phyloP scores from a whole-genome alignment of 2,888 invertebrate species.

The Amblyjoppa proteus region DNA sequence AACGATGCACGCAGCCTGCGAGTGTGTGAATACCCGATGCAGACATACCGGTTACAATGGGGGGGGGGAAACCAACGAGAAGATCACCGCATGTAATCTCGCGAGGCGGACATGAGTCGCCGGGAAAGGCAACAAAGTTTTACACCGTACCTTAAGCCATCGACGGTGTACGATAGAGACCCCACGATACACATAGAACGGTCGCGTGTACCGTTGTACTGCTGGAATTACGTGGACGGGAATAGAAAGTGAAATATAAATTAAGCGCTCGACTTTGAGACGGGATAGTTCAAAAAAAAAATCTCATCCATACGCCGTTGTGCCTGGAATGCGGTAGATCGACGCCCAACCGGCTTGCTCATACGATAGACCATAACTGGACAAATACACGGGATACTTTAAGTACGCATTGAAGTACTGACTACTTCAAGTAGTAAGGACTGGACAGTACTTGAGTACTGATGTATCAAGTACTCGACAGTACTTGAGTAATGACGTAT shows the following conservation, averaged over 20 bases:
- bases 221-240: conserved; percentile 70
- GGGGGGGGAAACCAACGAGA: not conserved
- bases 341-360: not conserved
- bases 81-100: not conserved
- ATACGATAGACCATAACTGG: not conserved
- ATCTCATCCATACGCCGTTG: conserved; percentile 14
- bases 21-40: not conserved
- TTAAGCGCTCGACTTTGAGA: conserved; percentile 42
- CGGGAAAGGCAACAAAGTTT: conserved; percentile 54
- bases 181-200: conserved; percentile 13
- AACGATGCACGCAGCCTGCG: not conserved
- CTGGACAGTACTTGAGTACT: too few relatives aligned
- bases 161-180: conserved; percentile 44
- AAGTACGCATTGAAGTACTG: not conserved
- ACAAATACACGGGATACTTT: too few relatives aligned
- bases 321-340: conserved; percentile 23
- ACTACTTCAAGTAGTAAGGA: too few relatives aligned
- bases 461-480: too few relatives aligned
- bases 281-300: conserved; percentile 24
- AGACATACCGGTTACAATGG: not conserved
- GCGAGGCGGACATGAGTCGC: conserved; percentile 1
- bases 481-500: too few relatives aligned
- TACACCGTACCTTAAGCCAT: conserved; percentile 37
- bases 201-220: conserved; percentile 54
- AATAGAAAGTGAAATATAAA: conserved; percentile 79